Base-by-base conservation (phyloP, 2,888 invertebrate genomes). In the Harpalus rubripes region DNA sequence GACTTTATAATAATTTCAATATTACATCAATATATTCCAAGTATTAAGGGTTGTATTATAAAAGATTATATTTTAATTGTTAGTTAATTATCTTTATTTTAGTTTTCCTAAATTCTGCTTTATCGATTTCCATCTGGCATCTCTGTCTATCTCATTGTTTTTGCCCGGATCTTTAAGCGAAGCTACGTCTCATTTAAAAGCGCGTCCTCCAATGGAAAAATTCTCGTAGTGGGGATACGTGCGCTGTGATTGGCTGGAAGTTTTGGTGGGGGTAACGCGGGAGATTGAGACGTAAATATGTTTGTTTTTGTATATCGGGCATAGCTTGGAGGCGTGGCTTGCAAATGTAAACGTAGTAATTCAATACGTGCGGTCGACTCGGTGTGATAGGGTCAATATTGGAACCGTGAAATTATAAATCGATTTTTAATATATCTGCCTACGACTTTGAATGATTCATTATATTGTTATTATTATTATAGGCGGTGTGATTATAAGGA, bases 231-330 rank as follows among this genome's bases (percentile, higher is more conserved):
- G 86, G 86, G 83, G 86, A 7, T 65, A 68, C n/a, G 84, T 83
- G 56, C 84, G 56, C 68, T 83, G 85, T 87, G 87, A 87, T 87
- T 88, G 89, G 88, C 44, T 15, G 89, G 87, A 82, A 84, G 68
- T 39, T 80, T 41, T 87, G 87, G 89, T 88, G 90, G 88, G 90
- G 90, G 86, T 87, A 87, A 86, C 87, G 87, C 88, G 86, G 87
- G 87, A 89, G 89, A 91, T 90, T 91, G 90, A 90, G 90, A 90
- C 90, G 90, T 91, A 89, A 90, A 95, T 92, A 88, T 90, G 91
- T 90, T 90, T 90, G 91, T 91, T 90, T 90, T 90, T 89, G 88
- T 88, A 86, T 89, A 88, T 88, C 87, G 85, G 82, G 87, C 72
- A 41, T 32, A 72, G 80, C 44, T 26, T n/a, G 72, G 32, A 87